Percentiles rank a stretch among this genome's conserved stretches.
phyloP scores from a whole-genome alignment of 2,113 vertebrate species.

The Lophotis ruficrista region DNA sequence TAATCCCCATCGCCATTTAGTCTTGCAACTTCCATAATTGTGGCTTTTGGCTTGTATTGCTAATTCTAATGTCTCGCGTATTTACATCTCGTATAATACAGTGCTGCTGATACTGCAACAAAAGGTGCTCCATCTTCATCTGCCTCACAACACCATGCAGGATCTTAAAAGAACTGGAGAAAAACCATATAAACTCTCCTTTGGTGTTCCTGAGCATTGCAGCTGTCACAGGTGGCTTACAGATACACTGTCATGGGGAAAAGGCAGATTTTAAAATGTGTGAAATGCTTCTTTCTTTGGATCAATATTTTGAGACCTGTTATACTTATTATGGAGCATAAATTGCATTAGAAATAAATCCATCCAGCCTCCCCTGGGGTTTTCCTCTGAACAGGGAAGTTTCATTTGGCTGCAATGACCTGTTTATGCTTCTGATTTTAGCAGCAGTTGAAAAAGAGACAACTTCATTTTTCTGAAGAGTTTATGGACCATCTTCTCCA shows the following conservation, averaged over 20 bases:
- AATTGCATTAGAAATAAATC: neutral
- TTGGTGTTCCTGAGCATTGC: neutral
- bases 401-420: neutral
- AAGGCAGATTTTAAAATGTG: neutral
- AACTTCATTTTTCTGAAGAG: neutral
- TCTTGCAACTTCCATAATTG: neutral
- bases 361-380: neutral
- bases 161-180: neutral
- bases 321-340: neutral
- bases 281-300: neutral
- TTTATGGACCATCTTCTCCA: neutral
- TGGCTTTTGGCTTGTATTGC: neutral
- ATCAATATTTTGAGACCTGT: neutral
- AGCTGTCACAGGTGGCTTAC: neutral
- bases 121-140: neutral
- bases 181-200: neutral
- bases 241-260: neutral
- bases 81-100: neutral
- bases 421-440: neutral
- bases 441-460: neutral
- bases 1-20: neutral
- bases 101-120: neutral
- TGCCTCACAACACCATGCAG: rapidly evolving
- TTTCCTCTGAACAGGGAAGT: neutral
- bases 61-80: neutral